A percentile compares a stretch with the other conserved stretches of the same genome.
These are phyloP conservation scores for Drosophila vallismaia DNA, from an alignment of 2,888 invertebrate genomes.

Conservation along the genomic window DNA sequence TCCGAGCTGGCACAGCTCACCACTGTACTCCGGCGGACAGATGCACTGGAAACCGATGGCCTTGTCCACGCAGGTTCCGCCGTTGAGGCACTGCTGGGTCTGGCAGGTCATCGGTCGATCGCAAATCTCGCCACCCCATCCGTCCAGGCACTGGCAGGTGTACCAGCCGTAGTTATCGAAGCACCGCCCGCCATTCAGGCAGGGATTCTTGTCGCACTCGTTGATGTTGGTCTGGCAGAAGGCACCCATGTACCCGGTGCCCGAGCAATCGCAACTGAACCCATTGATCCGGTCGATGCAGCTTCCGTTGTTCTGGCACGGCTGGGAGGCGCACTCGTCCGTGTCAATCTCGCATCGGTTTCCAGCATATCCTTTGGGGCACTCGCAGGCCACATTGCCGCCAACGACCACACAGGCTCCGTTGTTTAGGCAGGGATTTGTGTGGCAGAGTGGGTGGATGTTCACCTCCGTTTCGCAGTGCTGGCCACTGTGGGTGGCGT, in stretches of 20 bases:
- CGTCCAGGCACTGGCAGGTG: constrained; percentile 89
- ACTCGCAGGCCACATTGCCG: constrained; percentile 86
- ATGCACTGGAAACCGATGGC: constrained; percentile 88
- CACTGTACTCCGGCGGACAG: constrained; percentile 87
- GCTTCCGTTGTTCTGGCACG: constrained; percentile 89
- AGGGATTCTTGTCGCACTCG: constrained; percentile 90
- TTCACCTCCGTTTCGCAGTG: constrained; percentile 90
- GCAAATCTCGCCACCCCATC: constrained; percentile 92
- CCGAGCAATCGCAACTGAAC: constrained; percentile 91
- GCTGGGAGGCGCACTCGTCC: constrained; percentile 89
- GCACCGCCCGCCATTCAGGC: constrained; percentile 90
- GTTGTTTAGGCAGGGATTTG: constrained; percentile 91
- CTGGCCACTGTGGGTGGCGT: constrained; percentile 87
- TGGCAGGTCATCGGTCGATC: constrained; percentile 87
- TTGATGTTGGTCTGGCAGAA: constrained; percentile 92
- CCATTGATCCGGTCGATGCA: constrained; percentile 90
- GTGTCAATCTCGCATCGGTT: constrained; percentile 87
- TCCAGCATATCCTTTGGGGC: constrained; percentile 85
- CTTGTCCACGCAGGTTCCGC: constrained; percentile 88
- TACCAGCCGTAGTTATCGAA: constrained; percentile 93
- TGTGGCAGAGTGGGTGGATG: constrained; percentile 89
- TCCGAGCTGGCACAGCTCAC: constrained; percentile 82
- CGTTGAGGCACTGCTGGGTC: constrained; percentile 90
- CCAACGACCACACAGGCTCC: constrained; percentile 89
- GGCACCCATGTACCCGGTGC: constrained; percentile 90